Percentiles rank a stretch among this genome's conserved stretches.
These are phyloP conservation scores for Aix galericulata DNA, from an alignment of 2,113 vertebrate genomes.

Conservation along the genomic window DNA sequence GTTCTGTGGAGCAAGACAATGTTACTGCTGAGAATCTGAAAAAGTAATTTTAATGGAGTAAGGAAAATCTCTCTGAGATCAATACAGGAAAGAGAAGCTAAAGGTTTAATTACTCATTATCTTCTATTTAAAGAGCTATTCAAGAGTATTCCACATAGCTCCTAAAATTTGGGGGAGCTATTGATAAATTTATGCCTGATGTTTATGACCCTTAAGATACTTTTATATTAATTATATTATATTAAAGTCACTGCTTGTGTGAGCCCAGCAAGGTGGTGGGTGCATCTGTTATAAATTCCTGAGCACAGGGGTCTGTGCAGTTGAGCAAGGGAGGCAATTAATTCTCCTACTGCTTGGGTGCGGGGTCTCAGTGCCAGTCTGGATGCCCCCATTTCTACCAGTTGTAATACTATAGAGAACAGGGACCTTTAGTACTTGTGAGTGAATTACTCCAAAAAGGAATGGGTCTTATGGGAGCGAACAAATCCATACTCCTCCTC, in stretches of 20 bases:
- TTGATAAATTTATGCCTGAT: neutral
- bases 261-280: fast-evolving
- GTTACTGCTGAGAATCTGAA: constrained; percentile 16
- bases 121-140: neutral
- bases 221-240: neutral
- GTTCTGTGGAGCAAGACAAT: neutral
- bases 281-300: neutral
- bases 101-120: constrained; percentile 43
- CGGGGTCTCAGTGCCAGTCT: neutral
- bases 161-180: neutral
- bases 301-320: neutral
- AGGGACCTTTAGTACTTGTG: neutral
- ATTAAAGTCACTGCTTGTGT: neutral
- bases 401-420: neutral
- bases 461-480: neutral
- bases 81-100: constrained; percentile 24
- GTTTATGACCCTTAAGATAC: neutral
- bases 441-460: neutral
- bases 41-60: constrained; percentile 13
- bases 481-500: neutral
- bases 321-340: neutral
- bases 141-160: constrained; percentile 12
- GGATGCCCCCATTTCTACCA: neutral
- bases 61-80: constrained; percentile 42
- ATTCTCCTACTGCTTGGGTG: neutral